Conservation (phyloP, 2,888 invertebrate species). For the Danaus chrysippus region DNA sequence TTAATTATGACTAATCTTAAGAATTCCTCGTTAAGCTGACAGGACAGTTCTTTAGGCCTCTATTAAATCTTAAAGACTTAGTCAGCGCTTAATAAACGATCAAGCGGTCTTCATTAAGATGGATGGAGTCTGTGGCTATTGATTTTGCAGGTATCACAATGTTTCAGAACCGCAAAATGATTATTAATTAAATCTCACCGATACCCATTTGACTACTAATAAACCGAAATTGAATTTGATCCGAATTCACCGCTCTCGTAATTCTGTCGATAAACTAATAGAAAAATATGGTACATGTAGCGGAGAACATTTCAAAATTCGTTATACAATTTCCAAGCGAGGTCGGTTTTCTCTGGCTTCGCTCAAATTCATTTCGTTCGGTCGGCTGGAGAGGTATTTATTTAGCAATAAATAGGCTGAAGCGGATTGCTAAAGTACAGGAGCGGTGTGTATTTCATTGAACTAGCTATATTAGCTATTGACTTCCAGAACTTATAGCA, state of each 20-base stretch:
- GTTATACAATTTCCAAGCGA: conserved; percentile 32
- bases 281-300: conserved; percentile 32
- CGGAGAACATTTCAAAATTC: conserved; percentile 27
- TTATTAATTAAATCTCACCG: conserved; percentile 39
- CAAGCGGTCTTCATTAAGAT: conserved; percentile 64
- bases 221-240: conserved; percentile 5
- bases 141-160: conserved; percentile 65
- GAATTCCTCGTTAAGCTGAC: conserved; percentile 48
- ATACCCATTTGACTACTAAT: conserved; percentile 3
- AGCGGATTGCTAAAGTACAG: conserved; percentile 31
- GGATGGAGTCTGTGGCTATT: conserved; percentile 52
- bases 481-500: conserved; percentile 33
- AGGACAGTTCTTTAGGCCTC: conserved; percentile 46
- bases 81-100: conserved; percentile 66
- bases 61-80: conserved; percentile 50
- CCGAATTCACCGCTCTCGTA: conserved; percentile 16
- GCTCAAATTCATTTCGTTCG: conserved; percentile 34
- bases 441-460: conserved; percentile 42
- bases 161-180: conserved; percentile 50
- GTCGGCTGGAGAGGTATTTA: conserved; percentile 31
- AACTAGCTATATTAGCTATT: conserved; percentile 35
- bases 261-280: conserved; percentile 38
- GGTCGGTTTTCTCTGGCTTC: conserved; percentile 23
- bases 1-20: conserved; percentile 45
- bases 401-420: conserved; percentile 33